Conservation (phyloP, 64 coral and sea anemone species). For the Stylophora pistillata region DNA sequence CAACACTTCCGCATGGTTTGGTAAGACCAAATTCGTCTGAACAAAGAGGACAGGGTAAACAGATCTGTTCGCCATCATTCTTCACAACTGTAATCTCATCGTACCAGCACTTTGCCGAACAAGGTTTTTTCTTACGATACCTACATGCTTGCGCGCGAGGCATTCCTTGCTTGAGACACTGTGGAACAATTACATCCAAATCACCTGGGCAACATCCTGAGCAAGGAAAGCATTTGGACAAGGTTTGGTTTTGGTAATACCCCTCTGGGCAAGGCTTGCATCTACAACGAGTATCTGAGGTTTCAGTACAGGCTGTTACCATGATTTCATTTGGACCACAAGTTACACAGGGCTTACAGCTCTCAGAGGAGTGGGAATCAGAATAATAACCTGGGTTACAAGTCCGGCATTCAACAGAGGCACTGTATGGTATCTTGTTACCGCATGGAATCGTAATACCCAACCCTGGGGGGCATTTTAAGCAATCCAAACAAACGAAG, state of each 20-base stretch:
- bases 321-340: not conserved
- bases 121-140: not conserved
- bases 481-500: not conserved
- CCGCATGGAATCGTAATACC: not conserved
- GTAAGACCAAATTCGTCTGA: not conserved
- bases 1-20: conserved; percentile 4
- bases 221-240: conserved; percentile 24
- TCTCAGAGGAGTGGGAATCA: not conserved
- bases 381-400: conserved; percentile 3
- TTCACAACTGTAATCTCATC: not conserved
- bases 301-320: not conserved
- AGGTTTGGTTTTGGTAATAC: not conserved
- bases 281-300: not conserved
- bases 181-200: not conserved
- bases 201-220: conserved; percentile 4
- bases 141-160: not conserved
- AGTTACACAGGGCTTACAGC: not conserved
- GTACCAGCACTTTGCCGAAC: not conserved
- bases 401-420: not conserved
- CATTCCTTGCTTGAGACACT: conserved; percentile 22
- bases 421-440: not conserved
- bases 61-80: not conserved
- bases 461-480: conserved; percentile 15
- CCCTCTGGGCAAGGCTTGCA: conserved; percentile 8
- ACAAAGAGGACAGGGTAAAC: conserved; percentile 8